Evolutionary conservation across 2,113 vertebrate species (phyloP), one percentile per base, ranked within the genome.

Genomic region (Callipepla squamata): DNA sequence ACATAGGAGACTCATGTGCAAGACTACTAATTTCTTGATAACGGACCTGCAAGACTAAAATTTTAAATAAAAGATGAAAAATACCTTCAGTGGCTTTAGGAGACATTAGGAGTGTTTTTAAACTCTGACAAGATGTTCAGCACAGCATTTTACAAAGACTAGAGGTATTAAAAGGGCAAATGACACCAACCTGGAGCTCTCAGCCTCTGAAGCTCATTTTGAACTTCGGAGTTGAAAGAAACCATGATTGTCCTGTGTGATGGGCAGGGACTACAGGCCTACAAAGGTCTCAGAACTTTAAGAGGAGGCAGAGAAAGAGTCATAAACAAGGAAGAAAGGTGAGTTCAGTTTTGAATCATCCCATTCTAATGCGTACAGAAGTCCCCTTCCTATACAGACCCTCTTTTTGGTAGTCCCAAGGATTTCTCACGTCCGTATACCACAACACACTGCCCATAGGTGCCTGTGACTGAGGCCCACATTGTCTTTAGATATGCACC

Each of bases 401-500:
- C 47, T 51, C n/a, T 34, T 51, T 50, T 38, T 20, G 36, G 26
- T 13, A 28, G 67, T 38, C 34, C 23, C 26, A 51, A 67, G 3
- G 8, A 28, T 26, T 59, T 55, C 14, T 44, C 53, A 59, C 40
- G 25, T 51, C 21, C 10, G 5, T 17, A 7, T 4, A 62, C 9
- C 5, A 40, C 59, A 67, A 15, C 11, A 13, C 16, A 6, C 3
- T 34, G 38, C n/a, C 44, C 13, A 4, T 32, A 32, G 13, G 42
- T 8, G 57, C 11, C 26, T 62, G 21, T 6, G 1, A 21, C 22
- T n/a, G 63, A 70, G 45, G 6, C 22, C 38, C 42, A 77, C 32
- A 5, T 5, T 0, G 0, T 15, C 45, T 62, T 45, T 28, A 32
- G 87, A 38, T 51, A 36, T 62, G 25, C 9, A 3, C 5, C 5